Evolutionary conservation across 2,888 invertebrate genomes (phyloP).

Genomic region (Thymelicus sylvestris): DNA sequence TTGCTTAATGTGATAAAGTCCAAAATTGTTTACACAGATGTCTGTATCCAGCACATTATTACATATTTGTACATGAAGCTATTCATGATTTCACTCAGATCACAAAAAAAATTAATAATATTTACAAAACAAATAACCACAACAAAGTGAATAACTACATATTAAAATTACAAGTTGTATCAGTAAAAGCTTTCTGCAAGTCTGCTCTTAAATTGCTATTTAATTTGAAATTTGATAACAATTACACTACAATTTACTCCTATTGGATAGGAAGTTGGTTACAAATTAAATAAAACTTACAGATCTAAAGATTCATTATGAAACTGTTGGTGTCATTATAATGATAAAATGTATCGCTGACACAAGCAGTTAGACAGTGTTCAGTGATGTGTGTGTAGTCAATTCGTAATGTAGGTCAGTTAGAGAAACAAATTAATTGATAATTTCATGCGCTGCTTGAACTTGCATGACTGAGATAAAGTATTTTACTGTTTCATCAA

Average conservation of each 20-base stretch:
- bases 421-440: not conserved
- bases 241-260: too few relatives aligned
- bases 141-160: too few relatives aligned
- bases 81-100: too few relatives aligned
- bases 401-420: constrained; percentile 24
- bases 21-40: not conserved
- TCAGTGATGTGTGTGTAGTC: not conserved
- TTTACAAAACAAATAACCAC: too few relatives aligned
- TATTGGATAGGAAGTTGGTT: too few relatives aligned
- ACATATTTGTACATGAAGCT: not conserved
- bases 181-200: too few relatives aligned
- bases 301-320: not conserved
- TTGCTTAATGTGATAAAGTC: not conserved
- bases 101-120: too few relatives aligned
- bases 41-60: not conserved
- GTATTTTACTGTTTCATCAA: not conserved
- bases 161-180: too few relatives aligned
- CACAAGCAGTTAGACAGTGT: not conserved
- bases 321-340: not conserved
- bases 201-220: too few relatives aligned
- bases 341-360: not conserved
- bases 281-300: too few relatives aligned
- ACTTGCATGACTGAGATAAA: not conserved
- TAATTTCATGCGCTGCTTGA: not conserved
- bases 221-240: too few relatives aligned